Conservation (phyloP, 2,888 invertebrate species). For the Leptinotarsa tumamoca region DNA sequence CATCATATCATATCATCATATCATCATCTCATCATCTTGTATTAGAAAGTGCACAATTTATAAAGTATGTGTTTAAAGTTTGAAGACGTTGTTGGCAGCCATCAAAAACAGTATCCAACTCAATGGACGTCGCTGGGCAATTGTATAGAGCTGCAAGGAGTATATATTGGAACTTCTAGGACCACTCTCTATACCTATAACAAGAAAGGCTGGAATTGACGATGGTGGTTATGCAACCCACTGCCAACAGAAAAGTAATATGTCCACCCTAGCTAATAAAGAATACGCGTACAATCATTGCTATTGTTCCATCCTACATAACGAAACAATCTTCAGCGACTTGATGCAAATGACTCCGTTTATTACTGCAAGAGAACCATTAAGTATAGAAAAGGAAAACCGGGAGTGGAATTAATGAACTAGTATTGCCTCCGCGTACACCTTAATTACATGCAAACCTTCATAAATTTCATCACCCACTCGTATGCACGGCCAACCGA, state of each 20-base stretch:
- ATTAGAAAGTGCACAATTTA: no score
- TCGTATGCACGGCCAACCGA: constrained; percentile 17
- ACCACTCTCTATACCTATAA: no score
- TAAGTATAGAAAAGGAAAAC: constrained; percentile 5
- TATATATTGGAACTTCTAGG: no score
- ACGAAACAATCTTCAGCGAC: not conserved
- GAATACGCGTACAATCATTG: not conserved
- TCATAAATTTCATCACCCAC: constrained; percentile 24
- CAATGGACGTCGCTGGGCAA: no score
- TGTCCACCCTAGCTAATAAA: not conserved
- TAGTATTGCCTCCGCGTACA: constrained; percentile 21
- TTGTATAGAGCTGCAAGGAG: no score
- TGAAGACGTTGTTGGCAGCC: no score
- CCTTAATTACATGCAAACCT: constrained; percentile 23
- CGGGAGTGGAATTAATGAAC: constrained; percentile 19
- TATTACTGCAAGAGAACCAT: constrained; percentile 1
- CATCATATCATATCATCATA: no score
- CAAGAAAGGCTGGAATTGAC: no score
- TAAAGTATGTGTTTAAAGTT: no score
- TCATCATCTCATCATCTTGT: no score
- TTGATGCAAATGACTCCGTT: constrained; percentile 9
- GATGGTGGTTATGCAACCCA: no score
- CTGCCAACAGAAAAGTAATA: not conserved
- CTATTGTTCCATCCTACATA: not conserved
- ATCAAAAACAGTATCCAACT: no score